phyloP scores from a whole-genome alignment of 2,113 vertebrate genomes.

The Ictidomys tridecemlineatus region DNA sequence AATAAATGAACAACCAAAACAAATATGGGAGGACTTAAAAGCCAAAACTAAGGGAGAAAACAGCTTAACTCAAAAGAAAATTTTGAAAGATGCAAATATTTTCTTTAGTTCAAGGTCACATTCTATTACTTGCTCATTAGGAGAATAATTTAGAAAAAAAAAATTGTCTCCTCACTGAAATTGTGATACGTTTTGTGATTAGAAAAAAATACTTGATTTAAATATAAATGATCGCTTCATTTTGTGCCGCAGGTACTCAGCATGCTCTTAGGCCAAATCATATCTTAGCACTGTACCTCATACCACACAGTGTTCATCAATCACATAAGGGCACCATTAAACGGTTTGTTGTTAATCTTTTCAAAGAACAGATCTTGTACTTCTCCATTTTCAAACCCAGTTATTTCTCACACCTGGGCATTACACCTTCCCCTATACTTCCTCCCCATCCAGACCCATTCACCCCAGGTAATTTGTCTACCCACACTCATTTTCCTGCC shows the following conservation, averaged over 20 bases:
- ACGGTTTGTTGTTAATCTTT: not conserved
- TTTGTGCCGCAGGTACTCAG: not conserved
- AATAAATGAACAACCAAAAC: not conserved
- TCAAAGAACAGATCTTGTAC: not conserved
- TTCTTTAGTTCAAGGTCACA: not conserved
- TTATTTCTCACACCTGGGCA: not conserved
- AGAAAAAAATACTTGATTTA: conserved; percentile 1
- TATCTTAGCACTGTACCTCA: not conserved
- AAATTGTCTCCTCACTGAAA: not conserved
- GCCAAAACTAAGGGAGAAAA: not conserved
- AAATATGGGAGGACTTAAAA: not conserved
- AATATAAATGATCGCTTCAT: not conserved
- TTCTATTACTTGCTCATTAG: not conserved
- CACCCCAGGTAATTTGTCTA: not conserved
- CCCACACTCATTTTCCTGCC: not conserved
- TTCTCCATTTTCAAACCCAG: not conserved
- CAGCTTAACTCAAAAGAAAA: not conserved
- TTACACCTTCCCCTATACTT: not conserved
- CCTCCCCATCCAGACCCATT: not conserved
- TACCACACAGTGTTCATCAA: not conserved
- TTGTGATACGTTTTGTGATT: not conserved
- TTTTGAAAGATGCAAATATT: not conserved
- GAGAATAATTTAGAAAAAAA: not conserved
- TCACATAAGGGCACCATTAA: not conserved
- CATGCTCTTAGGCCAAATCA: not conserved